These are phyloP conservation scores for Romanomermis culicivorax DNA, from an alignment of 2,888 invertebrate species.

Conservation along the genomic window DNA sequence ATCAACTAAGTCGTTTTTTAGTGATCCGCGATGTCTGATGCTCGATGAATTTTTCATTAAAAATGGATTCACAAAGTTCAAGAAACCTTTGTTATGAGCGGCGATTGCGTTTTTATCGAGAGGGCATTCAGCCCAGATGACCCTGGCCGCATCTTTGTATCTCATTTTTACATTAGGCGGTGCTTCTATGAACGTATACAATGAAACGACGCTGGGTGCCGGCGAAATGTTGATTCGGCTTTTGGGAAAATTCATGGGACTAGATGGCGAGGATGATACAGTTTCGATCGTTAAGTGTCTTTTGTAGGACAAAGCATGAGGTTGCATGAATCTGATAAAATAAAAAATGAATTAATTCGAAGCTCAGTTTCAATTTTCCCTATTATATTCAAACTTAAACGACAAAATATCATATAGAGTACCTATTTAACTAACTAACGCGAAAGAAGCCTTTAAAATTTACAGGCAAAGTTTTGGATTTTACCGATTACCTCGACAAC, in stretches of 20 bases:
- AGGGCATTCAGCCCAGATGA: constrained; percentile 7
- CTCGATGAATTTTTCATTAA: background rate
- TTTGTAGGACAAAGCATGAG: too few relatives aligned
- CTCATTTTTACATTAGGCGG: background rate
- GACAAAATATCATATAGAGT: too few relatives aligned
- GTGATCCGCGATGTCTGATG: background rate
- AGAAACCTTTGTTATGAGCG: background rate
- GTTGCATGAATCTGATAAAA: too few relatives aligned
- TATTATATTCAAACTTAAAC: too few relatives aligned
- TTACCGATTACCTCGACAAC: too few relatives aligned
- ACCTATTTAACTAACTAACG: too few relatives aligned
- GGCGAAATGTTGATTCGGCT: background rate
- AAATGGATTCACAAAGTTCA: background rate
- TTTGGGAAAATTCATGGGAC: background rate
- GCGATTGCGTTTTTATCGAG: background rate
- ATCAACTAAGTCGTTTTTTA: too few relatives aligned
- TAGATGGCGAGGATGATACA: background rate
- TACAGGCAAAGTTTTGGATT: too few relatives aligned
- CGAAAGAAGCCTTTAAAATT: too few relatives aligned
- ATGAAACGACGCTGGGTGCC: background rate
- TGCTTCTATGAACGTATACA: background rate
- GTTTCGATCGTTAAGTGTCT: too few relatives aligned
- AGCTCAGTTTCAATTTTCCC: too few relatives aligned
- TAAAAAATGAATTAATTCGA: too few relatives aligned
- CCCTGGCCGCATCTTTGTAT: constrained; percentile 3